These are phyloP conservation scores for Panorpa germanica DNA, from an alignment of 2,888 invertebrate species.

Conservation along the genomic window DNA sequence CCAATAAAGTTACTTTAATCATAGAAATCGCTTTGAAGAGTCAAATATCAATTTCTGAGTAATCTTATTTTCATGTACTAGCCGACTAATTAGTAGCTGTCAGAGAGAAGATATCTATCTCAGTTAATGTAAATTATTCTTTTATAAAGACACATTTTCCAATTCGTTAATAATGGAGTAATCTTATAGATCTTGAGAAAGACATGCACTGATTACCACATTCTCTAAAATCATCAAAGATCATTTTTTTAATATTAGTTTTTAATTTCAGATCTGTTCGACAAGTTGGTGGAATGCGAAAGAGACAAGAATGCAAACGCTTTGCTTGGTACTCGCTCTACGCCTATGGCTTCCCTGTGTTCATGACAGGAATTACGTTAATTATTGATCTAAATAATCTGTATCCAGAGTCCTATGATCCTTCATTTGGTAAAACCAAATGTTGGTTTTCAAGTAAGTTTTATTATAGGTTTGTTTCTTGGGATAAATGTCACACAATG, in stretches of 20 bases:
- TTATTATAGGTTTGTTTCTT: constrained; percentile 6
- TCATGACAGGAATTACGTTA: constrained; percentile 33
- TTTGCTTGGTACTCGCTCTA: constrained; percentile 48
- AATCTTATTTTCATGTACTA: too few species aligned
- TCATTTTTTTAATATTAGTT: too few species aligned
- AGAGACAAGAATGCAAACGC: constrained; percentile 29
- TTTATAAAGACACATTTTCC: too few species aligned
- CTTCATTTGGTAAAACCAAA: constrained; percentile 35
- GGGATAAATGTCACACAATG: too few species aligned
- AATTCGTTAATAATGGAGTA: too few species aligned
- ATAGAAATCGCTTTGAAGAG: too few species aligned
- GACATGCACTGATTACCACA: neutral
- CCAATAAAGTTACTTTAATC: too few species aligned
- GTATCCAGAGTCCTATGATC: constrained; percentile 28
- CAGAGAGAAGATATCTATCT: too few species aligned
- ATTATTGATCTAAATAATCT: constrained; percentile 31
- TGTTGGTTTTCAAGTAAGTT: constrained; percentile 49
- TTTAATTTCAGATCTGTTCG: constrained; percentile 26
- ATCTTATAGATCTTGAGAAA: neutral
- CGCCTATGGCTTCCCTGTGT: constrained; percentile 46
- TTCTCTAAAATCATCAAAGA: neutral
- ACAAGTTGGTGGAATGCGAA: constrained; percentile 26
- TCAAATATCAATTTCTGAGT: too few species aligned
- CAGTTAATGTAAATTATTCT: too few species aligned
- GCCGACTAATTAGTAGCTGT: too few species aligned